Conservation (phyloP, 1,140 invertebrate genomes). For the Drosophila bipectinata region DNA sequence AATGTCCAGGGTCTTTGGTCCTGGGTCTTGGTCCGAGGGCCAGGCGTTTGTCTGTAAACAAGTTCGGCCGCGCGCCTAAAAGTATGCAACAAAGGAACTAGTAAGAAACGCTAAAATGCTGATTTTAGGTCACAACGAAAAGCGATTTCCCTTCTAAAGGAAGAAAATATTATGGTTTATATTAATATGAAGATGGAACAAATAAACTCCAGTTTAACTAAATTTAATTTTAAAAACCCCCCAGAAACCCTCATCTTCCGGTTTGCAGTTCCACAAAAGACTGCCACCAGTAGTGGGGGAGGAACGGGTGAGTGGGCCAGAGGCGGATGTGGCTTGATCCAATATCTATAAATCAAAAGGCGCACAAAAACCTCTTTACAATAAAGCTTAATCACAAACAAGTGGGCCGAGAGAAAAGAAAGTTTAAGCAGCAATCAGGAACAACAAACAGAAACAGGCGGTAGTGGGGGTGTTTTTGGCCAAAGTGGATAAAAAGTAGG, state of each 20-base stretch:
- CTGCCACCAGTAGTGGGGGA: background rate
- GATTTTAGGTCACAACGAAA: background rate
- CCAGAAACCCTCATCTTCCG: background rate
- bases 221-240: background rate
- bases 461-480: background rate
- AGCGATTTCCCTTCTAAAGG: background rate
- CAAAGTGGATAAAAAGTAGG: background rate
- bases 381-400: slow-evolving; percentile 62
- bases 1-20: slow-evolving; percentile 22
- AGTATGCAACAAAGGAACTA: slow-evolving; percentile 62
- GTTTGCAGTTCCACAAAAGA: slow-evolving; percentile 12
- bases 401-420: slow-evolving; percentile 42
- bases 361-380: slow-evolving; percentile 64
- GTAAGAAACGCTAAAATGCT: slow-evolving; percentile 19
- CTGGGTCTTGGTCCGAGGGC: slow-evolving; percentile 18
- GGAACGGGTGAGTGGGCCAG: background rate
- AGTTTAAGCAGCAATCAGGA: slow-evolving; percentile 61
- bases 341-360: slow-evolving; percentile 77
- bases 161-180: background rate
- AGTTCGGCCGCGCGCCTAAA: slow-evolving; percentile 62
- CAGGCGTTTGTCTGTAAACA: slow-evolving; percentile 73
- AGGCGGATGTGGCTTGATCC: slow-evolving; percentile 48
- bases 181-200: too few species aligned
- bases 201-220: background rate
- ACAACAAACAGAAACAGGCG: slow-evolving; percentile 43